Percentiles rank a stretch among this genome's conserved stretches.
Conservation (phyloP, 1,140 invertebrate genomes). For the Hycleus cichorii region DNA sequence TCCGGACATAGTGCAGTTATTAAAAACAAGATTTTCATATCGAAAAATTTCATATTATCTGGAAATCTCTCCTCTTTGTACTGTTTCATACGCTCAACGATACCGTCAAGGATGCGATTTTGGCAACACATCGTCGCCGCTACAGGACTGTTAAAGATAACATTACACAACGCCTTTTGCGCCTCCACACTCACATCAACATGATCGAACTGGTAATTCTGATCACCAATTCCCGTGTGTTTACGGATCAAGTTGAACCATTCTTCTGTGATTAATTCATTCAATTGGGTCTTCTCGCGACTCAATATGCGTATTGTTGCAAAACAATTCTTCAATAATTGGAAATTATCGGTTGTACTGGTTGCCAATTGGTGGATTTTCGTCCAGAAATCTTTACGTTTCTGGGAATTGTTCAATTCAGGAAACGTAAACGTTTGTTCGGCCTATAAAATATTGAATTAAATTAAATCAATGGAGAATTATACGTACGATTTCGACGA, state of each 20-base stretch:
- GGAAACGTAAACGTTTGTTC: too few relatives aligned
- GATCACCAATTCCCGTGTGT: constrained; percentile 50
- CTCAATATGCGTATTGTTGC: too few relatives aligned
- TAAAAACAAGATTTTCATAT: constrained; percentile 83
- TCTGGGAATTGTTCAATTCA: too few relatives aligned
- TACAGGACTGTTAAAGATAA: constrained; percentile 72
- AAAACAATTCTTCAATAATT: too few relatives aligned
- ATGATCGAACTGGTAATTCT: constrained; percentile 41
- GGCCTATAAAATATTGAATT: too few relatives aligned
- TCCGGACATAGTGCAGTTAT: constrained; percentile 72
- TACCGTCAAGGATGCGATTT: constrained; percentile 63
- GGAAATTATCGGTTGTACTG: too few relatives aligned
- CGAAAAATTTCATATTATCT: constrained; percentile 74
- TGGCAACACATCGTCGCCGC: constrained; percentile 62
- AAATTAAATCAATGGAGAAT: too few relatives aligned
- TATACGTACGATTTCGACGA: too few relatives aligned
- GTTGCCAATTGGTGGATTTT: too few relatives aligned
- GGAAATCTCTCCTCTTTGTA: constrained; percentile 46
- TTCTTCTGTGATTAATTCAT: constrained; percentile 55
- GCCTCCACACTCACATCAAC: constrained; percentile 60
- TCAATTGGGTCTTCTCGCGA: too few relatives aligned
- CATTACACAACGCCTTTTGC: constrained; percentile 83
- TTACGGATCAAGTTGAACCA: constrained; percentile 58
- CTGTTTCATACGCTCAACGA: constrained; percentile 63
- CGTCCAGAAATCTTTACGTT: too few relatives aligned